These are phyloP conservation scores for Chaetura pelagica DNA, from an alignment of 2,113 vertebrate species.

Conservation along the genomic window DNA sequence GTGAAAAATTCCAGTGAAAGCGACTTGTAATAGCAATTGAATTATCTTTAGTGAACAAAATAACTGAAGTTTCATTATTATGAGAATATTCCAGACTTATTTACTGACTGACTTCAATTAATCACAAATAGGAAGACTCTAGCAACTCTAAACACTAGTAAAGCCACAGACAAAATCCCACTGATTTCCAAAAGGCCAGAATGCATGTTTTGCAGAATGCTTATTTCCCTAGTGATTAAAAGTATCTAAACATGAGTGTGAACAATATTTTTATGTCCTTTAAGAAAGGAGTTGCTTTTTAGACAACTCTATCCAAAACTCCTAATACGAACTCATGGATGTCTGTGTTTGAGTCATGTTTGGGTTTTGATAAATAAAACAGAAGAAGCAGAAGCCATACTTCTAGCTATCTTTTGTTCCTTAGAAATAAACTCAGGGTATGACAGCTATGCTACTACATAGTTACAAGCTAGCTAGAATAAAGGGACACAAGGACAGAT, in stretches of 20 bases:
- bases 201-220: not conserved
- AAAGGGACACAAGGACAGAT: not conserved
- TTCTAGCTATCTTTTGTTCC: not conserved
- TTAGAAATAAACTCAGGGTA: not conserved
- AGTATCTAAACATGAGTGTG: not conserved
- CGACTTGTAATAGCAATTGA: not conserved
- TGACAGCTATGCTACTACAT: not conserved
- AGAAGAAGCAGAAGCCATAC: not conserved
- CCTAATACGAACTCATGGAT: not conserved
- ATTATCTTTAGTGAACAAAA: not conserved
- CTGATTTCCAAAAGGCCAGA: not conserved
- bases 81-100: not conserved
- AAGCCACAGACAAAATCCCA: not conserved
- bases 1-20: no score
- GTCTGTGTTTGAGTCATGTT: not conserved
- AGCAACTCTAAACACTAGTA: not conserved
- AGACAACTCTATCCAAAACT: not conserved
- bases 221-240: not conserved
- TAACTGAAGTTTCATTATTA: not conserved
- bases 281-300: not conserved
- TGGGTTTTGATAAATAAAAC: not conserved
- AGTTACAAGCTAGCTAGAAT: not conserved
- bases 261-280: constrained; percentile 6
- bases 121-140: not conserved
- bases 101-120: not conserved